These are phyloP conservation scores for Drosophila ezoana DNA, from an alignment of 2,888 invertebrate genomes.

Conservation along the genomic window DNA sequence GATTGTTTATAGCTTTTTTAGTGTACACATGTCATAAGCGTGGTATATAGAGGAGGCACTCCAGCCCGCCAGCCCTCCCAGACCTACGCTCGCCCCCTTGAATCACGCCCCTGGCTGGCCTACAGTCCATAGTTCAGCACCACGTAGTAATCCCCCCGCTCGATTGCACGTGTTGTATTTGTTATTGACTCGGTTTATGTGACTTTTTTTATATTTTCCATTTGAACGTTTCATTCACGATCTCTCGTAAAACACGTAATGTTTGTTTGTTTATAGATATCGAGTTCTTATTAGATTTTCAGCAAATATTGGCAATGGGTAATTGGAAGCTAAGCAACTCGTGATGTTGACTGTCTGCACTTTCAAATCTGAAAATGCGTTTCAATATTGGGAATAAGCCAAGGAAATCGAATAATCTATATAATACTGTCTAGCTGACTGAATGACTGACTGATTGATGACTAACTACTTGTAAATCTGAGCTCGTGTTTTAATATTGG, in stretches of 20 bases:
- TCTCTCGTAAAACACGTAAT: conserved; percentile 27
- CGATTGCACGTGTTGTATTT: conserved; percentile 37
- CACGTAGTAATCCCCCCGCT: neutral
- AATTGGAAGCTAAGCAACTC: neutral
- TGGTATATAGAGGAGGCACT: neutral
- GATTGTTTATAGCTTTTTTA: conserved; percentile 24
- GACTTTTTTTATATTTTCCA: conserved; percentile 26
- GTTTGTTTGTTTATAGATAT: conserved; percentile 5
- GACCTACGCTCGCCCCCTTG: neutral
- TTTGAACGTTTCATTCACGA: conserved; percentile 24
- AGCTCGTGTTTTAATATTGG: neutral
- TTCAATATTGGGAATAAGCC: neutral
- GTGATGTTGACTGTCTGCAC: conserved; percentile 6
- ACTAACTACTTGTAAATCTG: neutral
- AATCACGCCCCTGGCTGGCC: neutral
- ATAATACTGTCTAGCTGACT: neutral
- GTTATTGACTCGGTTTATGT: conserved; percentile 31
- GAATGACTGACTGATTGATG: neutral
- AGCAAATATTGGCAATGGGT: conserved; percentile 13
- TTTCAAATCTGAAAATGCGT: neutral
- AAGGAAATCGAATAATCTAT: neutral
- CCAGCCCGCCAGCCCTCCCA: neutral
- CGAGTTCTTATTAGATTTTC: neutral
- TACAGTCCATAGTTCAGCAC: conserved; percentile 1
- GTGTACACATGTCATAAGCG: conserved; percentile 17